These are phyloP conservation scores for Metacarcinus magister DNA, from an alignment of 2,888 invertebrate species.

Conservation along the genomic window DNA sequence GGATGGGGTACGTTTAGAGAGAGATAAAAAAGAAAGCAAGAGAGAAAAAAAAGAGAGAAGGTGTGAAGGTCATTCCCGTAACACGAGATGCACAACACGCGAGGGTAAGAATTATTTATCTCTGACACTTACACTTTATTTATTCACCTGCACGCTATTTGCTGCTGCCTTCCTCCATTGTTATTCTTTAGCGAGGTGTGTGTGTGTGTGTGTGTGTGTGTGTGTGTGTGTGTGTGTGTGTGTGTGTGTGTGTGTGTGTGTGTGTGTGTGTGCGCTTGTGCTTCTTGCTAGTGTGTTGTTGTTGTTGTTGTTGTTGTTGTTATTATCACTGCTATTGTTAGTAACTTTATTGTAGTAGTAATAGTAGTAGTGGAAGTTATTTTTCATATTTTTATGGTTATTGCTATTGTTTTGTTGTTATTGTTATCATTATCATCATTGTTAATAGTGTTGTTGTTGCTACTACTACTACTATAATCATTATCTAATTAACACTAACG, in stretches of 20 bases:
- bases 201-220: too few relatives aligned
- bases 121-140: background rate
- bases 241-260: too few relatives aligned
- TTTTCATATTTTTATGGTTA: too few relatives aligned
- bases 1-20: background rate
- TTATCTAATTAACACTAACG: background rate
- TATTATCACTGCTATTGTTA: too few relatives aligned
- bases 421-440: background rate
- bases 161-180: background rate
- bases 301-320: too few relatives aligned
- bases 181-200: background rate
- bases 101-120: background rate
- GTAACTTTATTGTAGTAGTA: too few relatives aligned
- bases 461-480: background rate
- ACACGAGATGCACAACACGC: background rate
- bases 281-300: too few relatives aligned
- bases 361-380: too few relatives aligned
- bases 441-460: background rate
- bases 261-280: too few relatives aligned
- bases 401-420: background rate
- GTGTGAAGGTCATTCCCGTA: background rate
- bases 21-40: background rate
- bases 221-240: too few relatives aligned
- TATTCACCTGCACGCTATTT: background rate
- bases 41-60: background rate